These are phyloP conservation scores for Calypte anna DNA, from an alignment of 2,113 vertebrate genomes.

Conservation along the genomic window DNA sequence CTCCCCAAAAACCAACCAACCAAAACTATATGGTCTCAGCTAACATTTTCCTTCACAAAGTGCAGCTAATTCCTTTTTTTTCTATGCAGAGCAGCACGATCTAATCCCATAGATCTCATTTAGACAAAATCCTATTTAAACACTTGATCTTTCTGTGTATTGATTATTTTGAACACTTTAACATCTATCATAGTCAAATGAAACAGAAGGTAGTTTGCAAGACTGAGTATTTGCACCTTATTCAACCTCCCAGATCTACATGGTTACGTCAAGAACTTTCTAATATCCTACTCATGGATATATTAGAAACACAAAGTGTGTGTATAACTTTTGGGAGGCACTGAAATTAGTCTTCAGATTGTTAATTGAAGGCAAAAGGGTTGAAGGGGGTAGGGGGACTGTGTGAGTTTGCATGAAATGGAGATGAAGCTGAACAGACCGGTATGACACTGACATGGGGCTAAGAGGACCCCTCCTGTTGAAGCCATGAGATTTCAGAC, in stretches of 20 bases:
- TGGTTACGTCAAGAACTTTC: neutral
- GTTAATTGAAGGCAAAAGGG: too few relatives aligned
- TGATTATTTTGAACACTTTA: neutral
- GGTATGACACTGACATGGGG: too few relatives aligned
- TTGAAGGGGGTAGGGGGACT: too few relatives aligned
- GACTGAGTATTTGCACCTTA: neutral
- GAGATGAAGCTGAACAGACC: too few relatives aligned
- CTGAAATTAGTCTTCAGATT: neutral
- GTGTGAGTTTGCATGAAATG: too few relatives aligned
- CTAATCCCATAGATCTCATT: neutral
- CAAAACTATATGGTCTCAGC: neutral
- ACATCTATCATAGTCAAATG: neutral
- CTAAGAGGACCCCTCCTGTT: too few relatives aligned
- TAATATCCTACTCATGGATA: neutral
- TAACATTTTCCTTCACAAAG: neutral
- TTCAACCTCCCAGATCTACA: neutral
- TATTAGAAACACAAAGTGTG: neutral
- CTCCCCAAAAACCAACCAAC: neutral
- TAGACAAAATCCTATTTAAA: neutral
- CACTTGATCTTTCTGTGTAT: neutral
- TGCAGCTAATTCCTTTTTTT: neutral
- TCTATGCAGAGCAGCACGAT: neutral
- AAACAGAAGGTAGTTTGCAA: neutral
- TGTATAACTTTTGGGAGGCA: neutral
- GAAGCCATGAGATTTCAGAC: too few relatives aligned